Evolutionary conservation across 2,797 vertebrate genomes (phyloP).

Genomic region (Synaphobranchus kaupii): DNA sequence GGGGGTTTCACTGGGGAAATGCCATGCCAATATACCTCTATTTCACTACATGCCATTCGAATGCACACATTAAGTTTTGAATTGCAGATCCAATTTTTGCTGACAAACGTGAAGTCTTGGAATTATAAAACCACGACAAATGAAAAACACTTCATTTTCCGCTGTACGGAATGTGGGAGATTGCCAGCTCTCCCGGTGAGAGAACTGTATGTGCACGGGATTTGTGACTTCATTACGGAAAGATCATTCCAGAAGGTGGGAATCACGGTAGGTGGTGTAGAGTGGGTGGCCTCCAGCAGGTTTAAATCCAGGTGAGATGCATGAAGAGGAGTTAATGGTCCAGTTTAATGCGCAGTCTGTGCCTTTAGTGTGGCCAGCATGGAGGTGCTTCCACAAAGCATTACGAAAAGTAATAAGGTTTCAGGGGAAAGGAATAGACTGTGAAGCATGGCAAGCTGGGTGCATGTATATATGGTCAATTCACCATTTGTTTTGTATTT

Average conservation of each 20-base stretch:
- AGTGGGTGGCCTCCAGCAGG: not conserved
- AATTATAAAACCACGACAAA: not conserved
- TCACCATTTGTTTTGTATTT: not conserved
- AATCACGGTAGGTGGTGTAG: not conserved
- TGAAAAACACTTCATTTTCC: not conserved
- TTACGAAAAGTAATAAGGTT: not conserved
- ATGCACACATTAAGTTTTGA: not conserved
- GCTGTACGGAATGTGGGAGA: not conserved
- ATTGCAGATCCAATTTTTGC: not conserved
- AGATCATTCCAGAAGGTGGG: not conserved
- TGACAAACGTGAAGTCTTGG: not conserved
- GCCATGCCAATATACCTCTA: not conserved
- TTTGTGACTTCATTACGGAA: not conserved
- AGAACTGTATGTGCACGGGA: not conserved
- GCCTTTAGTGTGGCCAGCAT: not conserved
- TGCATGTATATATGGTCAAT: not conserved
- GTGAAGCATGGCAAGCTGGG: not conserved
- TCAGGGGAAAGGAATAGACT: not conserved
- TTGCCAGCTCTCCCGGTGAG: not conserved
- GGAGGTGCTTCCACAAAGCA: not conserved
- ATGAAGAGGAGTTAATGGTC: not conserved
- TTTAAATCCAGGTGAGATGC: not conserved
- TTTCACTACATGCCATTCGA: not conserved
- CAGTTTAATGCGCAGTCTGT: not conserved
- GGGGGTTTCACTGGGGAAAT: not conserved